Percentiles rank a stretch among this genome's conserved stretches.
Evolutionary conservation across 2,888 invertebrate genomes (phyloP).

Genomic region (Rhabditoides inermis): DNA sequence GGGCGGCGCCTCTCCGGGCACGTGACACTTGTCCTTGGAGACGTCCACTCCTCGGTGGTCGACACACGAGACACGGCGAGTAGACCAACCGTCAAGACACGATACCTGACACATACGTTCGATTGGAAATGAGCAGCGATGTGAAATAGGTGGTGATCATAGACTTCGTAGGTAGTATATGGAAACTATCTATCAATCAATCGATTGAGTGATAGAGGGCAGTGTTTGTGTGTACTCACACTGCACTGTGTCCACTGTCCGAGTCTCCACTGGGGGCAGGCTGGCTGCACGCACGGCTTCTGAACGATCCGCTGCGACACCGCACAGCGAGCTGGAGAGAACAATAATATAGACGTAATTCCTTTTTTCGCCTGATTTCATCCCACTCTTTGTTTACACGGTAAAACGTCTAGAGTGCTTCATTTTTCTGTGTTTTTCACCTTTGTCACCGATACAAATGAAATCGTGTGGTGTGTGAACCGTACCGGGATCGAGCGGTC

Average conservation of each 20-base stretch:
- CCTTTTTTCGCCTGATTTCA: neutral
- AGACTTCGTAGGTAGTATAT: too few species aligned
- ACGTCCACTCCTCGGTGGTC: slow-evolving; percentile 33
- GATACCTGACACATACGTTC: slow-evolving; percentile 38
- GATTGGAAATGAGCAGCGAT: too few species aligned
- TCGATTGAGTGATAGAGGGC: too few species aligned
- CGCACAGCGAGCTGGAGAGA: slow-evolving; percentile 27
- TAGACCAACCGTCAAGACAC: slow-evolving; percentile 50
- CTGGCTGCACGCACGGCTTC: slow-evolving; percentile 52
- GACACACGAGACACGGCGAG: slow-evolving; percentile 44
- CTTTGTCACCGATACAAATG: too few species aligned
- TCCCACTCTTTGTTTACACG: neutral
- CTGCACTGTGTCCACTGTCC: slow-evolving; percentile 51
- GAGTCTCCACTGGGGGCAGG: slow-evolving; percentile 54
- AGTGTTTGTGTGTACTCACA: slow-evolving; percentile 13
- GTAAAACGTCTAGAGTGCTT: too few species aligned
- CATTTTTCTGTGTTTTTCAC: too few species aligned
- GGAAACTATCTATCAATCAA: too few species aligned
- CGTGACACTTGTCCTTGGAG: slow-evolving; percentile 26
- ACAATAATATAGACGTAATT: neutral
- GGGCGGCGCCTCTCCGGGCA: slow-evolving; percentile 18
- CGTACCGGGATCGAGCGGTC: slow-evolving; percentile 3
- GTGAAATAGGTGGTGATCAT: too few species aligned
- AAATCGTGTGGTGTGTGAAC: too few species aligned
- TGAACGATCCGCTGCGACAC: slow-evolving; percentile 33